Evolutionary conservation across 92 coral and sea anemone genomes (phyloP).

Genomic region (Epizoanthus rinbou): DNA sequence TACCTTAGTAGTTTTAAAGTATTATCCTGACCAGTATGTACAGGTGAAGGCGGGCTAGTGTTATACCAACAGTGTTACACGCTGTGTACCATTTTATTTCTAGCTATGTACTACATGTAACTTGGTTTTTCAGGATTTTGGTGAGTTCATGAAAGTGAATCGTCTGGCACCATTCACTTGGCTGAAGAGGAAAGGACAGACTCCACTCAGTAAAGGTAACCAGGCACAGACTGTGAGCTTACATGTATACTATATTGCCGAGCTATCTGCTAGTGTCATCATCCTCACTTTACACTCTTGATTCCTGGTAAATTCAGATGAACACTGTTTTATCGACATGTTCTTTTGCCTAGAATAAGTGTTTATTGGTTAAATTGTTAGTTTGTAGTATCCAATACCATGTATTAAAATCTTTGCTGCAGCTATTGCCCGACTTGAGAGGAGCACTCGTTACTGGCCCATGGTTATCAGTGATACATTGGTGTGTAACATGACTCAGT

Average conservation of each 20-base stretch:
- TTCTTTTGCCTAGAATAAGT: constrained; percentile 1
- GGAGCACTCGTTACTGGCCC: constrained; percentile 97
- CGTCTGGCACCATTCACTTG: constrained; percentile 92
- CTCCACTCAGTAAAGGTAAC: constrained; percentile 74
- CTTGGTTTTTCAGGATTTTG: constrained; percentile 79
- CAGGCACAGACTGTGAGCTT: too few species aligned
- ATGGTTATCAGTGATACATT: constrained; percentile 97
- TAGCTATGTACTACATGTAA: not conserved
- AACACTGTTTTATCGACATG: not conserved
- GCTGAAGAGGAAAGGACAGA: constrained; percentile 79
- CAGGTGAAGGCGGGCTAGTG: too few species aligned
- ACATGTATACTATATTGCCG: too few species aligned
- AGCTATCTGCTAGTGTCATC: too few species aligned
- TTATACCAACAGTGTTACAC: not conserved
- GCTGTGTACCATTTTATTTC: not conserved
- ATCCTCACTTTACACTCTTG: not conserved
- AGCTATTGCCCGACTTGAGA: constrained; percentile 89
- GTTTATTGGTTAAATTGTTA: too few species aligned
- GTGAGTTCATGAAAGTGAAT: constrained; percentile 97
- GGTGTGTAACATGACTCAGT: constrained; percentile 90
- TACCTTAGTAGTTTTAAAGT: too few species aligned
- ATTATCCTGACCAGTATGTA: too few species aligned
- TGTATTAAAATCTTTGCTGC: not conserved
- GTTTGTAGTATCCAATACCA: not conserved
- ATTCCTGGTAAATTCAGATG: not conserved